Conservation (phyloP, 2,888 invertebrate genomes). For the Steromphala cineraria region DNA sequence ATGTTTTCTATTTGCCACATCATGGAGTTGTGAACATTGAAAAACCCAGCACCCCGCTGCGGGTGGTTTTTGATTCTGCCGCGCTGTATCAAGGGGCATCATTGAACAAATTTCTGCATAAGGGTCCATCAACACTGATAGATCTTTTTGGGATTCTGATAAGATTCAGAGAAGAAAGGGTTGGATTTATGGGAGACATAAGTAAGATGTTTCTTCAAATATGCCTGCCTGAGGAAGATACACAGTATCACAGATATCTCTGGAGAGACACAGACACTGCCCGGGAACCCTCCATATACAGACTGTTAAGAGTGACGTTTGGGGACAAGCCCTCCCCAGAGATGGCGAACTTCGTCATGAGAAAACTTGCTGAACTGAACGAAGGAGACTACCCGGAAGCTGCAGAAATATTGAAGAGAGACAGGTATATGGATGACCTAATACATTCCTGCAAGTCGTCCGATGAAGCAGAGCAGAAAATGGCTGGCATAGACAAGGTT, state of each 20-base stretch:
- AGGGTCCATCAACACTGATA: too few species aligned
- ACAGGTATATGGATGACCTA: too few species aligned
- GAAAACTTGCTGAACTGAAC: conserved; percentile 12
- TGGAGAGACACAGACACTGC: neutral
- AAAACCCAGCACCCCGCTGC: conserved; percentile 4
- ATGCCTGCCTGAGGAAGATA: neutral
- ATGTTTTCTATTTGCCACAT: too few species aligned
- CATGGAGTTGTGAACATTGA: too few species aligned
- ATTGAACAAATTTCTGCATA: conserved; percentile 6
- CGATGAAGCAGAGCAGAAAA: too few species aligned
- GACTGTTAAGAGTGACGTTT: neutral
- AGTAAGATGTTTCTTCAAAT: too few species aligned
- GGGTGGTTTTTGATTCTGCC: neutral
- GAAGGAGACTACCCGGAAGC: too few species aligned
- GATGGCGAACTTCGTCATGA: too few species aligned
- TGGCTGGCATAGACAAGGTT: too few species aligned
- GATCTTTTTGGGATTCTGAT: too few species aligned
- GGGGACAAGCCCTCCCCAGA: neutral
- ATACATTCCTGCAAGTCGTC: too few species aligned
- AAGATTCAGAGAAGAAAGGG: neutral
- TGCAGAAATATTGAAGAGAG: too few species aligned
- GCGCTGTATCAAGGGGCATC: neutral
- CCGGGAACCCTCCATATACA: neutral
- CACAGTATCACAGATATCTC: neutral
- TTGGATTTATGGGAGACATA: neutral